Conservation (phyloP, 2,888 invertebrate genomes). For the Diarsia dahlii region DNA sequence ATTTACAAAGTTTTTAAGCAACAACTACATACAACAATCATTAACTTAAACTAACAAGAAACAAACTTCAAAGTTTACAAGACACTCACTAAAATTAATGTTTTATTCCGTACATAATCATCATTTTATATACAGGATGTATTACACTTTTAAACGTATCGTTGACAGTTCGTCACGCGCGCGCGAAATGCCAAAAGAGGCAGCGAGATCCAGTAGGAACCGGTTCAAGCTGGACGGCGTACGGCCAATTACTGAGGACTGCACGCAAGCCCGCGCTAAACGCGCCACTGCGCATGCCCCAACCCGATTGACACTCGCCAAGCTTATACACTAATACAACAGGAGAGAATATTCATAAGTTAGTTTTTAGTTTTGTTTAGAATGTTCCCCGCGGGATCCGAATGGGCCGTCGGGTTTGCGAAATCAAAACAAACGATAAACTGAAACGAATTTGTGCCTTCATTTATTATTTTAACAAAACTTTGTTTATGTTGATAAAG, state of each 20-base stretch:
- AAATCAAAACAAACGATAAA: constrained; percentile 73
- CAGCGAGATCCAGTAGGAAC: constrained; percentile 62
- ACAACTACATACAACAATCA: constrained; percentile 37
- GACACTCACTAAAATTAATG: constrained; percentile 56
- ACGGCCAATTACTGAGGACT: constrained; percentile 87
- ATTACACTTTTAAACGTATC: constrained; percentile 53
- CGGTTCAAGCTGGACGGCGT: constrained; percentile 76
- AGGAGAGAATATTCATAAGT: constrained; percentile 86
- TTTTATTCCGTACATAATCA: constrained; percentile 55
- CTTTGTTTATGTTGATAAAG: constrained; percentile 29
- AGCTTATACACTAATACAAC: constrained; percentile 77
- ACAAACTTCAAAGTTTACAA: constrained; percentile 51
- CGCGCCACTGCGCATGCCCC: constrained; percentile 82
- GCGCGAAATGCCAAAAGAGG: constrained; percentile 52
- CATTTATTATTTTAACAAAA: constrained; percentile 25
- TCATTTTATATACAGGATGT: constrained; percentile 53
- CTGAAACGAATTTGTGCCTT: constrained; percentile 46
- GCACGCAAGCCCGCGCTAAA: constrained; percentile 80
- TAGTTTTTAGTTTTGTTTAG: constrained; percentile 86
- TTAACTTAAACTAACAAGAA: constrained; percentile 45
- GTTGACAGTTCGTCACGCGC: constrained; percentile 64
- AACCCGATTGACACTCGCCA: constrained; percentile 82
- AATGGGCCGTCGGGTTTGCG: constrained; percentile 62
- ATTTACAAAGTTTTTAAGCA: constrained; percentile 58
- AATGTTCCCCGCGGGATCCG: constrained; percentile 76